Percentiles rank a stretch among this genome's conserved stretches.
These are phyloP conservation scores for Ahaetulla prasina DNA, from an alignment of 2,113 vertebrate genomes.

Conservation along the genomic window DNA sequence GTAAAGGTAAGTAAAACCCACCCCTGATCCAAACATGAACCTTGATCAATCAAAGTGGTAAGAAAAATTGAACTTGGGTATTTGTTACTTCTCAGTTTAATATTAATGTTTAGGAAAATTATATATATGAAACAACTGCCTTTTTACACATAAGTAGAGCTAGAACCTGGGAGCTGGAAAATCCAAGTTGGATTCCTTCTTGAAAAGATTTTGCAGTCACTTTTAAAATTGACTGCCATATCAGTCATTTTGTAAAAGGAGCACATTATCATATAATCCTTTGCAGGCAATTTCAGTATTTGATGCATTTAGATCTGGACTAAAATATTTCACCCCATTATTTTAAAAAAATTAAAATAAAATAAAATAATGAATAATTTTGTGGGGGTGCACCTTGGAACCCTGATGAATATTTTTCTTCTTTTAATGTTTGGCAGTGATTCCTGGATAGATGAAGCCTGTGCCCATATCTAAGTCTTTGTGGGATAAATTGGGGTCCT, in stretches of 20 bases:
- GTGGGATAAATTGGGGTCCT: background rate
- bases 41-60: background rate
- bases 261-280: background rate
- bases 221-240: background rate
- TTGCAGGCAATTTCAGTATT: background rate
- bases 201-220: background rate
- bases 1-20: no score
- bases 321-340: background rate
- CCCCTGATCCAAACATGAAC: no score
- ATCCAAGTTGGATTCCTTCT: background rate
- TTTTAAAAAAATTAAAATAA: background rate
- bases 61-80: background rate
- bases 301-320: background rate
- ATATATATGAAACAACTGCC: background rate
- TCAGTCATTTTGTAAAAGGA: background rate
- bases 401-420: background rate
- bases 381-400: no score
- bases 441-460: background rate
- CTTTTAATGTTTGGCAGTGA: background rate
- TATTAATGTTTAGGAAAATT: background rate
- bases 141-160: background rate
- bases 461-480: background rate
- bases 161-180: background rate
- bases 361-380: no score
- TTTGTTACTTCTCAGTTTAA: background rate